Conservation (phyloP, 2,888 invertebrate species). For the Mimumesa dahlbomi region DNA sequence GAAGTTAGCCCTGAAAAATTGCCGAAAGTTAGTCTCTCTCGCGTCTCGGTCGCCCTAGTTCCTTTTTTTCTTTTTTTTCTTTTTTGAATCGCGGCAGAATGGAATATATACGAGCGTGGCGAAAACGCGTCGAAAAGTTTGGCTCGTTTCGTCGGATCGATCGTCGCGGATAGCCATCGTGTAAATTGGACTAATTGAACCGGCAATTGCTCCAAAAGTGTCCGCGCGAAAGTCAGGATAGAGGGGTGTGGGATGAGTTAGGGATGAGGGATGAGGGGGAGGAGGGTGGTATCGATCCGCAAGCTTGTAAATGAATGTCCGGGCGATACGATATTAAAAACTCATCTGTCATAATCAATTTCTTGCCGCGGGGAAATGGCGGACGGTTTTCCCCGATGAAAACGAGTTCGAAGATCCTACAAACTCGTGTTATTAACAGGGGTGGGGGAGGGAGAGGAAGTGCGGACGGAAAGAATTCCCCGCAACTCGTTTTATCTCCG, state of each 20-base stretch:
- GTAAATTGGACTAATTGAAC: slow-evolving; percentile 36
- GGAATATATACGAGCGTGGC: slow-evolving; percentile 30
- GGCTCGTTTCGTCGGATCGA: slow-evolving; percentile 24
- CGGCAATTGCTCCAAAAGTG: slow-evolving; percentile 11
- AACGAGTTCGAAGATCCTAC: background rate
- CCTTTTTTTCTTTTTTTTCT: no score
- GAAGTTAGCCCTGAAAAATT: slow-evolving; percentile 39
- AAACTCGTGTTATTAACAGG: background rate
- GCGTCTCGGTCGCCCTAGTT: no score
- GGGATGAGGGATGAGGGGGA: no score
- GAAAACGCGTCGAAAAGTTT: slow-evolving; percentile 38
- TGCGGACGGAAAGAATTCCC: no score
- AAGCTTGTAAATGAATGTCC: background rate
- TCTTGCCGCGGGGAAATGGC: background rate
- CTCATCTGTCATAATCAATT: slow-evolving; percentile 1
- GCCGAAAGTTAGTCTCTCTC: slow-evolving; percentile 28
- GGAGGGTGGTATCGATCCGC: background rate
- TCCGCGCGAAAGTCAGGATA: background rate
- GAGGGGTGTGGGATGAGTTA: no score
- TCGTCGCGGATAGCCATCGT: slow-evolving; percentile 13
- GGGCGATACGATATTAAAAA: background rate
- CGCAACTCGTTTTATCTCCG: no score
- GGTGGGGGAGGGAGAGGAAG: background rate
- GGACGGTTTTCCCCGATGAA: background rate
- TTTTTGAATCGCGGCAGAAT: slow-evolving; percentile 4